Conservation (phyloP, 2,797 vertebrate genomes). For the Coregonus sp. region DNA sequence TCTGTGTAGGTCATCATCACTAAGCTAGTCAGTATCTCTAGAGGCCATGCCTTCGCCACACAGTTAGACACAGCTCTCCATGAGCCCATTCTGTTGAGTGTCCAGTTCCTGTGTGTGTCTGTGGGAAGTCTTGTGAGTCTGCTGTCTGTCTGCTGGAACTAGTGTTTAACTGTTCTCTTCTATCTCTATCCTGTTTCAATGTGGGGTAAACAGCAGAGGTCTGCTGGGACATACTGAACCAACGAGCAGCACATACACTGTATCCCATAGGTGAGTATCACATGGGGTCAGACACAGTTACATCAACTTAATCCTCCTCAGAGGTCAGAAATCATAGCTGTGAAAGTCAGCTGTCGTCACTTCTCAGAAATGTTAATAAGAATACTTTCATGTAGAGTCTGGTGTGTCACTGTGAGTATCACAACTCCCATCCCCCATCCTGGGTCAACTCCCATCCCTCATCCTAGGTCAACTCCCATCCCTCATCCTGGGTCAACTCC, state of each 20-base stretch:
- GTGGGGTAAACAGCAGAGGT: too few species aligned
- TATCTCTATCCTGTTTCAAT: background rate
- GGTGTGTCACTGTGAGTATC: too few species aligned
- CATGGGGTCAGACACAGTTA: background rate
- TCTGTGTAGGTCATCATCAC: background rate
- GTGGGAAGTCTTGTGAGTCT: background rate
- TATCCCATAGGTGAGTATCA: background rate
- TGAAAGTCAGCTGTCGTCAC: too few species aligned
- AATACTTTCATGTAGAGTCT: too few species aligned
- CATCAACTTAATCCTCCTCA: background rate
- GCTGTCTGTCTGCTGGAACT: conserved; percentile 5
- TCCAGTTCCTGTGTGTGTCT: background rate
- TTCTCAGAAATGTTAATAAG: too few species aligned
- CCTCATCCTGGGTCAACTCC: too few species aligned
- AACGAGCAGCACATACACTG: background rate
- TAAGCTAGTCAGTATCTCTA: background rate
- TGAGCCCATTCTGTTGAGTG: background rate
- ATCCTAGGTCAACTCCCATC: too few species aligned
- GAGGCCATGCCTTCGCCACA: background rate
- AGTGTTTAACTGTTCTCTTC: background rate
- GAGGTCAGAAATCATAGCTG: background rate
- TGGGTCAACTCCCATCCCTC: too few species aligned
- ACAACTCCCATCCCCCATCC: too few species aligned
- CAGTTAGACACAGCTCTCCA: background rate
- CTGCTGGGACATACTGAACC: background rate